phyloP scores from a whole-genome alignment of 2,113 vertebrate genomes.

The Equus quagga region DNA sequence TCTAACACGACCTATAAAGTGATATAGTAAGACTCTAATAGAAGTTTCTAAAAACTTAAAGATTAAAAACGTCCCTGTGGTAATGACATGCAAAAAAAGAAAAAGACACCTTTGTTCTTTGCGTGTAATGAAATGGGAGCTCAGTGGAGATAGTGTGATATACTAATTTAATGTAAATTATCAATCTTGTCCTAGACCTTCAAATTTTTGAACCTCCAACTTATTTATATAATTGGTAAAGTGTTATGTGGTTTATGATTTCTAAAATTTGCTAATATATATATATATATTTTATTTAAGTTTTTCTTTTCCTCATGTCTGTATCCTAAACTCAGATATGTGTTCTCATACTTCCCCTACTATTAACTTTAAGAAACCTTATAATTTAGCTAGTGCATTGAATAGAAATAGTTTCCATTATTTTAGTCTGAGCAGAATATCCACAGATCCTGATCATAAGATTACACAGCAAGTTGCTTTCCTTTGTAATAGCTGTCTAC shows the following conservation, averaged over 20 bases:
- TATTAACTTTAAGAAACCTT: background rate
- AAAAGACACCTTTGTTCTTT: background rate
- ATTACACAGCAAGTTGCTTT: background rate
- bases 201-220: background rate
- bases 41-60: background rate
- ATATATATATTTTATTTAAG: background rate
- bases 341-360: background rate
- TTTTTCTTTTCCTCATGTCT: background rate
- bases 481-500: background rate
- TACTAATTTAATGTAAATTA: background rate
- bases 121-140: background rate
- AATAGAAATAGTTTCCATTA: background rate
- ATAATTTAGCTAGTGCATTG: background rate
- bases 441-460: background rate
- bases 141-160: background rate
- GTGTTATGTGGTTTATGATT: background rate
- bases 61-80: background rate
- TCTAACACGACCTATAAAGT: background rate
- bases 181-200: background rate
- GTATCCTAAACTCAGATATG: background rate
- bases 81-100: background rate
- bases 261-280: background rate
- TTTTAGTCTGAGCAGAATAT: background rate
- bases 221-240: background rate
- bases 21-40: background rate